These are phyloP conservation scores for Dynastes grantii DNA, from an alignment of 2,888 invertebrate genomes.

Conservation along the genomic window DNA sequence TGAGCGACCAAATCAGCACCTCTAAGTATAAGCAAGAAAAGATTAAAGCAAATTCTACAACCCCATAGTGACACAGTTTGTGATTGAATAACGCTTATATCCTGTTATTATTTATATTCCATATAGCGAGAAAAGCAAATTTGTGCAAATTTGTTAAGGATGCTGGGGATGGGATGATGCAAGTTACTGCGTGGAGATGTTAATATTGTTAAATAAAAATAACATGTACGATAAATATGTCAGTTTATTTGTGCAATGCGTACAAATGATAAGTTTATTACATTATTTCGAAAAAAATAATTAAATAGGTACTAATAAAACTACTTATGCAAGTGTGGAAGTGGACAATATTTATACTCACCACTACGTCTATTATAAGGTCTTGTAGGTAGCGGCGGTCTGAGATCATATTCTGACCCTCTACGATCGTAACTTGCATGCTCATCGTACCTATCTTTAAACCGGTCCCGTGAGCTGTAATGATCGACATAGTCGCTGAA, in stretches of 20 bases:
- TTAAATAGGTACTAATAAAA: constrained; percentile 7
- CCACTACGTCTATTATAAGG: constrained; percentile 51
- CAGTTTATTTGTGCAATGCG: constrained; percentile 50
- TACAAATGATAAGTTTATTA: constrained; percentile 40
- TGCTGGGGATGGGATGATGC: constrained; percentile 2
- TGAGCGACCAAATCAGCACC: too few relatives aligned
- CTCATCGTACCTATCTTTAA: constrained; percentile 39
- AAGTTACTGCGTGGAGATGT: constrained; percentile 2
- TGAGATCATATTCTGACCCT: constrained; percentile 40
- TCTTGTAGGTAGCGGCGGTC: constrained; percentile 17
- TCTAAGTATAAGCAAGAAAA: too few relatives aligned
- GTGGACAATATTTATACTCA: constrained; percentile 50
- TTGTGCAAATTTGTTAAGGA: constrained; percentile 23
- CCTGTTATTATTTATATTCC: too few relatives aligned
- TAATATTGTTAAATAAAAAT: constrained; percentile 50
- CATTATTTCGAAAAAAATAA: constrained; percentile 20
- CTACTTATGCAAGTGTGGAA: constrained; percentile 43
- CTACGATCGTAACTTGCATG: constrained; percentile 24
- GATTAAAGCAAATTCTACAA: too few relatives aligned
- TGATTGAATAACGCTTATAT: neutral
- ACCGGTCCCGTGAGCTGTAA: constrained; percentile 24
- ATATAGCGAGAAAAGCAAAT: constrained; percentile 1
- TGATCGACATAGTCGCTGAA: constrained; percentile 20
- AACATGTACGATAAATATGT: constrained; percentile 39
- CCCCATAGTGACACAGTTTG: too few relatives aligned